Evolutionary conservation across 2,888 invertebrate genomes (phyloP).

Genomic region (Lymantria dispar): DNA sequence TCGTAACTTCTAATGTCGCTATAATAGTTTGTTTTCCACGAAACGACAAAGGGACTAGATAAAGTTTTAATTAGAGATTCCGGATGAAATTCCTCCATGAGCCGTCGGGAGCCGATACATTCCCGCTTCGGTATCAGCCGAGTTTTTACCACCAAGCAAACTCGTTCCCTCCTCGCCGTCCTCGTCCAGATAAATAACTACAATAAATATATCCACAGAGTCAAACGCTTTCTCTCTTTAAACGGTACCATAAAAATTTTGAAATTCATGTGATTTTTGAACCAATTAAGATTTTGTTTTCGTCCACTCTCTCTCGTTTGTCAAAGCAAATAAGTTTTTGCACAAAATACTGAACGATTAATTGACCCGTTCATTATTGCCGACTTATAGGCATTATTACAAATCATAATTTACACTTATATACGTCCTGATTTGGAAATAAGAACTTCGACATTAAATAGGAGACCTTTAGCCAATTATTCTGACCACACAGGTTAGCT

Average conservation of each 20-base stretch:
- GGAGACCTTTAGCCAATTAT: too few species aligned
- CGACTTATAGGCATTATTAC: too few species aligned
- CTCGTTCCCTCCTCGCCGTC: slow-evolving; percentile 62
- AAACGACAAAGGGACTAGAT: slow-evolving; percentile 57
- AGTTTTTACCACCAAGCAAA: slow-evolving; percentile 69
- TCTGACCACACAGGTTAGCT: too few species aligned
- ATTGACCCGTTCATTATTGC: slow-evolving; percentile 4
- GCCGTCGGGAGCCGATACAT: slow-evolving; percentile 66
- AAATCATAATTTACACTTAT: too few species aligned
- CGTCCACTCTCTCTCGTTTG: slow-evolving; percentile 16
- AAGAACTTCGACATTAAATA: too few species aligned
- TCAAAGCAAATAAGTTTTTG: slow-evolving; percentile 14
- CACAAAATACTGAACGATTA: slow-evolving; percentile 16
- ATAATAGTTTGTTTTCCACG: slow-evolving; percentile 39
- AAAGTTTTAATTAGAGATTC: slow-evolving; percentile 82
- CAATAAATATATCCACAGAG: slow-evolving; percentile 61
- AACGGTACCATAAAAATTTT: slow-evolving; percentile 34
- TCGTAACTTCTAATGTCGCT: slow-evolving; percentile 14
- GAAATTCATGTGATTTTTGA: slow-evolving; percentile 29
- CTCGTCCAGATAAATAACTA: slow-evolving; percentile 57
- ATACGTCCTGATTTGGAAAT: too few species aligned
- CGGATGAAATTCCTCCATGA: slow-evolving; percentile 72
- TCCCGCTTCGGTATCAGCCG: slow-evolving; percentile 67
- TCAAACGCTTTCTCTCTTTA: slow-evolving; percentile 55
- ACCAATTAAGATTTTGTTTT: slow-evolving; percentile 36